Base-by-base conservation (phyloP, 2,888 invertebrate genomes). In the Microplitis manilae region DNA sequence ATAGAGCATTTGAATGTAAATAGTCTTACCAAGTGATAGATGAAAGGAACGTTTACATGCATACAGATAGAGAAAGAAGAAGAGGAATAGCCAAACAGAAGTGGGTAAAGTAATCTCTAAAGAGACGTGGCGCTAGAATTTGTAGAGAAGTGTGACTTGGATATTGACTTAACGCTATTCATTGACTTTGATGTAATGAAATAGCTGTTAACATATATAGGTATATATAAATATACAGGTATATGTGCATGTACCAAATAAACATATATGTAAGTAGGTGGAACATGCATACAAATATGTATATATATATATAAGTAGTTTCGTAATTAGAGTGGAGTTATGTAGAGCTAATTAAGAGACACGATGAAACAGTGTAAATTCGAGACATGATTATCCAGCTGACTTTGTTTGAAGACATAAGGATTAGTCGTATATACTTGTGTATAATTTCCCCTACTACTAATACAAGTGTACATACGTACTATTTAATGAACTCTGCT, bases 1-100 rank as follows among this genome's bases (percentile, higher is more conserved):
- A 50, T 50, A 13, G 13, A 50, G 50, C 50, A 39, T 30, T 30
- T 67, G 6, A 30, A 38, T 40, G 40, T 68, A 68, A n/a, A 39
- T 40, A 15, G 40, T n/a, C 68, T n/a, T 15, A n/a, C 7, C 6
- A 39, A 67, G 67, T 20, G 67, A 38, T 38, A 67, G 67, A 67
- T 67, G 67, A 67, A 38, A 38, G 67, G 39, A 67, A 38, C 9
- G 39, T 38, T 20, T 30, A 67, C 13, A 9, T 13, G n/a, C 67
- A 20, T 38, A 13, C 38, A 67, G 38, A 38, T 67, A 20, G 13
- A 39, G 67, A 38, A 67, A n/a, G 39, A 38, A 13, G n/a, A 8
- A 8, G 9, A 67, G 39, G 15, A 64, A n/a, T 7, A 8, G 17
- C 64, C 64, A 64, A 64, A 64, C n/a, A 50, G 50, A 50, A 50